Evolutionary conservation across 1,140 invertebrate genomes (phyloP), one percentile per base, ranked within the genome.

Genomic region (Amphibalanus amphitrite): DNA sequence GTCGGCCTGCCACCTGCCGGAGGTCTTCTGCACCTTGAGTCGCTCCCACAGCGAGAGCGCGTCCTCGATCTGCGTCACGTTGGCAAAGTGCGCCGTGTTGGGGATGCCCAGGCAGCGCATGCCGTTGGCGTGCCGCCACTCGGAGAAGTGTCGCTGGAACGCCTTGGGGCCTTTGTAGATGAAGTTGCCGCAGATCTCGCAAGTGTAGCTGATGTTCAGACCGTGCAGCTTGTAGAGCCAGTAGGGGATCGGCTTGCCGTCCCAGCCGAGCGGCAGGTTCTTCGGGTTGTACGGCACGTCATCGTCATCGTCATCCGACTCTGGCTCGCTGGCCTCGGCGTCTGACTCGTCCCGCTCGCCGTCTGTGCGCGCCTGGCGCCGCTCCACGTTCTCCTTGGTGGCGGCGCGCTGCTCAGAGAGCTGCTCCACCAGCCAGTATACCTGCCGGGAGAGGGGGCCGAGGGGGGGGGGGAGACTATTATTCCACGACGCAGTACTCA

Each of bases 221-320:
- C 97, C 97, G 80, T 99, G 97, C 10, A 99, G 82, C 83, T 99
- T 99, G 80, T 99, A 99, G 30, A 99, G 81, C 97, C 97, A 99
- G 81, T 99, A 99, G 0, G 97, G 97, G 78, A 98, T 98, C 0
- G 95, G 95, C 84, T 99, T 99, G 69, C 97, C 97, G 83, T 99
- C 97, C 97, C 97, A 99, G 10, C 97, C 97, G 0, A 99, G 84
- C 1, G 97, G 97, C 40, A 99, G 81, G 83, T 99, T 99, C 82
- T 99, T 99, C 0, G 97, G 97, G 84, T 99, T 99, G 80, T 99
- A 99, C 0, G 96, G 95, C 67, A 98, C 91, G 76, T 93, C 92
- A 79, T 94, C 90, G 69, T 92, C 91, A 74, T 95, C 93, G 76
- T 92, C 87, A 73, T 92, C 92, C 47, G 77, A 90, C 78, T 94